Base-by-base conservation (phyloP, 2,113 vertebrate species). In the Hoplias malabaricus region DNA sequence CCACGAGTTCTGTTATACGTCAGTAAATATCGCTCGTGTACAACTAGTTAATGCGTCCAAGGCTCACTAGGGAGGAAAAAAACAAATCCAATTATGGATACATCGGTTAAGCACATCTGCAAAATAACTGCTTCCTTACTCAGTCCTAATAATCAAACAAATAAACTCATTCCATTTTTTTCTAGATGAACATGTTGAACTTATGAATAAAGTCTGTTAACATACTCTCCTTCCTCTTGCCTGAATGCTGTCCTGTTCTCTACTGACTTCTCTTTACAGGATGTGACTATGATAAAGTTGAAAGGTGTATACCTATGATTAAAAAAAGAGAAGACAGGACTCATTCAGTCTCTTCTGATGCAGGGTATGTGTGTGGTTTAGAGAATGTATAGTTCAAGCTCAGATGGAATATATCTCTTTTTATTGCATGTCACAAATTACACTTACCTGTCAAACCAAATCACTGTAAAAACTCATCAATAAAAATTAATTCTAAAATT, bases 351-450 rank as follows among this genome's bases (percentile, higher is more conserved):
- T 11, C 43, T 76, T 63, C 21, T 72, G 23, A 70, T 89, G 83
- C 79, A 88, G 80, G 80, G 80, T 85, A 38, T 57, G 72, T 69
- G 83, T 73, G 79, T 85, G 78, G n/a, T n/a, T n/a, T n/a, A n/a
- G 80, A 87, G 69, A 91, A 87, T 89, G 83, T 88, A 88, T 80
- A 88, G 70, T 83, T 81, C 84, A 61, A 79, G 70, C 84, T 88
- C 19, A 85, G 73, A 76, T 80, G 72, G 50, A 84, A 48, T 80
- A 70, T 82, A 85, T 80, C 76, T 70, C n/a, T n/a, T n/a, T 89
- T 86, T 80, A 77, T 31, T 90, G 92, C 92, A 92, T 92, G 91
- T 91, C 85, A 82, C 86, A 81, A 88, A 85, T 43, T 88, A 78
- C 77, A 67, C 33, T n/a, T 16, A 62, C 73, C 62, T 84, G 88